phyloP scores from a whole-genome alignment of 2,888 invertebrate genomes.

The Pharmacophagus antenor region DNA sequence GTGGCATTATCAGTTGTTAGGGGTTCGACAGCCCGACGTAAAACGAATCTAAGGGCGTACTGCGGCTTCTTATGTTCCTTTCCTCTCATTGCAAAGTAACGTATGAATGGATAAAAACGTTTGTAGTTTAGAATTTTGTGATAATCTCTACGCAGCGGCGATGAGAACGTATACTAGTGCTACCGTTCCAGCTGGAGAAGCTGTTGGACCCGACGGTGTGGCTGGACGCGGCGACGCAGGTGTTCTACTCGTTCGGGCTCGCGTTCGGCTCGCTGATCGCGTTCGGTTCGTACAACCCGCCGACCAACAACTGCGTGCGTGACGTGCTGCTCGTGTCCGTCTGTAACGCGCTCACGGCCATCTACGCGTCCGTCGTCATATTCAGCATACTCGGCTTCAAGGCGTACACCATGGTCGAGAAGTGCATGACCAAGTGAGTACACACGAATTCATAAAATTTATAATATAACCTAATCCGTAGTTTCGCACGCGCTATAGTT shows the following conservation, averaged over 20 bases:
- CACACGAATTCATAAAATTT: neutral
- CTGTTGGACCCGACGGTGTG: constrained; percentile 93
- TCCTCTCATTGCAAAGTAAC: too few relatives aligned
- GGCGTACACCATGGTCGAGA: constrained; percentile 93
- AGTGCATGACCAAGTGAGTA: constrained; percentile 84
- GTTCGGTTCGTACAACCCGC: constrained; percentile 96
- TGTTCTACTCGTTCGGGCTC: constrained; percentile 96
- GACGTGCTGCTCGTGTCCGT: constrained; percentile 94
- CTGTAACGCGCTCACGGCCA: constrained; percentile 96
- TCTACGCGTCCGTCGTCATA: constrained; percentile 96
- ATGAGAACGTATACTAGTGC: too few relatives aligned
- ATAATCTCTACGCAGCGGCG: neutral
- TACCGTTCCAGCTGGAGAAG: constrained; percentile 87
- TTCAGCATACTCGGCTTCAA: constrained; percentile 98
- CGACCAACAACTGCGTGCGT: constrained; percentile 95
- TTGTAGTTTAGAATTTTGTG: too few relatives aligned
- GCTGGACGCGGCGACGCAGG: constrained; percentile 98
- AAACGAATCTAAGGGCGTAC: too few relatives aligned
- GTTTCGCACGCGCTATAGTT: neutral
- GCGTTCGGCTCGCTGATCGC: constrained; percentile 97
- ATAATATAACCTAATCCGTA: neutral
- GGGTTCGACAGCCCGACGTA: too few relatives aligned
- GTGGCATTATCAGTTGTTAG: too few relatives aligned
- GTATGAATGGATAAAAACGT: too few relatives aligned
- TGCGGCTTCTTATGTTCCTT: too few relatives aligned